phyloP scores from a whole-genome alignment of 1,140 invertebrate genomes.

The Drosophila persimilis region DNA sequence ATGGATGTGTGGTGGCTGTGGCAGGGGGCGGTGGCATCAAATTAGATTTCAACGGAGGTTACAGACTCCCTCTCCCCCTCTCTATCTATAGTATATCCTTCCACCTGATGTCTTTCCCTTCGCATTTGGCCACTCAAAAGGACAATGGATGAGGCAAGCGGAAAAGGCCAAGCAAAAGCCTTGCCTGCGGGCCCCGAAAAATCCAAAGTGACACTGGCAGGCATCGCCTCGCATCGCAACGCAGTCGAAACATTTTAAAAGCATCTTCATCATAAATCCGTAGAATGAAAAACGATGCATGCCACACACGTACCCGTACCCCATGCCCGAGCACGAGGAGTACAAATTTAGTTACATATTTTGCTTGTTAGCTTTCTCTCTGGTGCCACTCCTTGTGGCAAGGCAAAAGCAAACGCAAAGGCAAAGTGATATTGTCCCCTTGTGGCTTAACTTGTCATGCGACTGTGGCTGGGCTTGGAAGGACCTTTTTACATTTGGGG shows the following conservation, averaged over 20 bases:
- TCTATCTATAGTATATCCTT: not conserved
- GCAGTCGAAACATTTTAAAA: conserved; percentile 68
- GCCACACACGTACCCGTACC: conserved; percentile 25
- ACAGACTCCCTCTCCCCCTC: conserved; percentile 30
- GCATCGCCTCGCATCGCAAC: conserved; percentile 24
- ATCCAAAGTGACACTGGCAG: conserved; percentile 65
- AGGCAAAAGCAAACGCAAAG: not conserved
- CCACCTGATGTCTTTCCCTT: conserved; percentile 7
- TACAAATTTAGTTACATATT: conserved; percentile 73
- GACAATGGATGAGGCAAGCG: conserved; percentile 8
- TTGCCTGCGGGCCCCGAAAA: conserved; percentile 28
- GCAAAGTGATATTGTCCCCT: conserved; percentile 78
- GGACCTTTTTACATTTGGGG: conserved; percentile 65
- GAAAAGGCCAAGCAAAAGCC: conserved; percentile 21
- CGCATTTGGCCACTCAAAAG: conserved; percentile 11
- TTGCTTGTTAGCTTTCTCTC: conserved; percentile 40
- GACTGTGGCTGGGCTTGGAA: conserved; percentile 37
- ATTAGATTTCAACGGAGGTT: conserved; percentile 77
- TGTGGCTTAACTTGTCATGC: conserved; percentile 74
- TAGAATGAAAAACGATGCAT: conserved; percentile 63
- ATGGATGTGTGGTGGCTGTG: not conserved
- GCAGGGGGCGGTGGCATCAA: conserved; percentile 39
- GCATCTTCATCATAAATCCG: conserved; percentile 77
- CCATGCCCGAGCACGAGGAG: conserved; percentile 15
- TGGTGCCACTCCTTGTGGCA: conserved; percentile 28